Percentiles rank a stretch among this genome's conserved stretches.
phyloP scores from a whole-genome alignment of 2,113 vertebrate species.

The Clarias macrocephalus region DNA sequence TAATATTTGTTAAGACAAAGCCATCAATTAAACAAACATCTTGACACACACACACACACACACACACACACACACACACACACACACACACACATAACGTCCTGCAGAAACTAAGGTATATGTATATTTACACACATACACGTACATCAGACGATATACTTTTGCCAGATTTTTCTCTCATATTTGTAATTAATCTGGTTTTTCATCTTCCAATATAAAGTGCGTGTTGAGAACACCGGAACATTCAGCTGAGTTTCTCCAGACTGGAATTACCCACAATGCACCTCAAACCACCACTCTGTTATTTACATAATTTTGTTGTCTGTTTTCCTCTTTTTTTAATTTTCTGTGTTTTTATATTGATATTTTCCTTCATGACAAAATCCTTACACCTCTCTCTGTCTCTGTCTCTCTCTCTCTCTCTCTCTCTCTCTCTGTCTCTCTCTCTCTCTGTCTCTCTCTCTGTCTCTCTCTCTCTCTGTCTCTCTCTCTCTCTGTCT shows the following conservation, averaged over 20 bases:
- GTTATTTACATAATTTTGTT: neutral
- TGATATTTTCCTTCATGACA: neutral
- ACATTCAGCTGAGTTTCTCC: neutral
- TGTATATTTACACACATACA: neutral
- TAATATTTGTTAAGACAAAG: neutral
- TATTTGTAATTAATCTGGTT: neutral
- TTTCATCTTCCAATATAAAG: neutral
- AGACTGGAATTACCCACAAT: neutral
- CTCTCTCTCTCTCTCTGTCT: neutral
- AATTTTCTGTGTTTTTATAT: neutral
- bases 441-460: slow-evolving; percentile 6
- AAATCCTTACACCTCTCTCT: neutral
- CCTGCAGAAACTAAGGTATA: no score
- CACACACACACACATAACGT: no score
- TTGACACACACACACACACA: neutral
- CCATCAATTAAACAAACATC: neutral
- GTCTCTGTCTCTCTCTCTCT: no score
- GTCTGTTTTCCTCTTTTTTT: neutral
- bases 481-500: slow-evolving; percentile 7
- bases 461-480: neutral
- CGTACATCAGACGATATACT: neutral
- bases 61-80: no score
- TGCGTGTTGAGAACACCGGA: neutral
- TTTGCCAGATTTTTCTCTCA: neutral
- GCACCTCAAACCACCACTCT: neutral